Conservation (phyloP, 2,888 invertebrate genomes). For the Eupithecia centaureata region DNA sequence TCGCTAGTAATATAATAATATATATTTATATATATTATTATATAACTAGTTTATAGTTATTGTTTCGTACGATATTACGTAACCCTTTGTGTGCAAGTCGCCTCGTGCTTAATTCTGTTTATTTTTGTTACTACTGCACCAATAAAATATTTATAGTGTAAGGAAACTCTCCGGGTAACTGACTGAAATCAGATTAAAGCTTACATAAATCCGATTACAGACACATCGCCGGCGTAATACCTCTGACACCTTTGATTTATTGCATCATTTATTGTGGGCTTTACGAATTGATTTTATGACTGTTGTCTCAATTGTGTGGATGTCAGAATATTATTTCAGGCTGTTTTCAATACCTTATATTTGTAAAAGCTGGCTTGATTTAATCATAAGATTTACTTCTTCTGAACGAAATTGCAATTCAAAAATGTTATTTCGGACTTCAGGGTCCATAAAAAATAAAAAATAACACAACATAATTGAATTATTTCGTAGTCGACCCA, state of each 20-base stretch:
- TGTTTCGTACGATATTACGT: no score
- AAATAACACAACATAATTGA: no score
- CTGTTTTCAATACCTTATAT: background rate
- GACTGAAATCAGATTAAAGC: background rate
- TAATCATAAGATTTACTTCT: no score
- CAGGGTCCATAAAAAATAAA: no score
- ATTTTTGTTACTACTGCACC: background rate
- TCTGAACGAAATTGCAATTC: no score
- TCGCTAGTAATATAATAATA: no score
- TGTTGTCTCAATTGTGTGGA: background rate
- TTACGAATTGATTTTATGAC: slow-evolving; percentile 10
- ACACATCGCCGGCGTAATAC: background rate
- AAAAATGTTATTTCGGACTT: no score
- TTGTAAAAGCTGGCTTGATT: background rate
- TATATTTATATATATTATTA: no score
- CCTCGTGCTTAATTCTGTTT: no score
- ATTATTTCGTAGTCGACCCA: no score
- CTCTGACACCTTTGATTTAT: slow-evolving; percentile 14
- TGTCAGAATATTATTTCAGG: background rate
- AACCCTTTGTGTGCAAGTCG: no score
- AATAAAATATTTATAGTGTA: background rate
- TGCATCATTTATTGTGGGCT: slow-evolving; percentile 7
- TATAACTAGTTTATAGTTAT: no score
- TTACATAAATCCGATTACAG: slow-evolving; percentile 12
- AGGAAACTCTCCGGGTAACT: background rate